Evolutionary conservation across 2,888 invertebrate genomes (phyloP).

Genomic region (Ochropleura plecta): DNA sequence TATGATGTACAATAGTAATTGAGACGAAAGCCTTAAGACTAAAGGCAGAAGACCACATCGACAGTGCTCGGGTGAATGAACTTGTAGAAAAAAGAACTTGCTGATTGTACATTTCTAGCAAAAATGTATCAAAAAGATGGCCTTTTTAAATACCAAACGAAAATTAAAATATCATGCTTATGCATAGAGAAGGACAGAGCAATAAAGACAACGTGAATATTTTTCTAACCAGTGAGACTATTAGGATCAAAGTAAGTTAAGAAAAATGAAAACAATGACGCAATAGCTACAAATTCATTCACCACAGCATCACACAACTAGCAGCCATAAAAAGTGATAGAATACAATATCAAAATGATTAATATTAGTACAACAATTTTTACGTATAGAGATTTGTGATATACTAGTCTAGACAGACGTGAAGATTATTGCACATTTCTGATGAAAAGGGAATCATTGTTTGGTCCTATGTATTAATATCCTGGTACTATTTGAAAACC

Average conservation of each 20-base stretch:
- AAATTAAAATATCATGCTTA: background rate
- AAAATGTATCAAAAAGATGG: constrained; percentile 6
- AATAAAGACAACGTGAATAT: background rate
- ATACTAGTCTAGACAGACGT: constrained; percentile 67
- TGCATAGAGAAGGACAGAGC: background rate
- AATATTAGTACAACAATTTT: constrained; percentile 75
- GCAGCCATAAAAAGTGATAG: constrained; percentile 72
- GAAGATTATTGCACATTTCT: constrained; percentile 65
- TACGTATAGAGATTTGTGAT: constrained; percentile 80
- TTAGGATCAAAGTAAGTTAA: background rate
- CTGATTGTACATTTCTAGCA: constrained; percentile 32
- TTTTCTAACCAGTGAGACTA: constrained; percentile 4
- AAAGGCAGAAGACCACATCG: constrained; percentile 78
- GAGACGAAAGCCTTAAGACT: constrained; percentile 84
- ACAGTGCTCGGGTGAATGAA: constrained; percentile 67
- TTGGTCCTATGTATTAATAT: constrained; percentile 74
- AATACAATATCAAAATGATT: constrained; percentile 74
- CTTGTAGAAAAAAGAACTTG: constrained; percentile 18
- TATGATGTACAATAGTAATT: constrained; percentile 82
- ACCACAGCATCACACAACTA: constrained; percentile 66
- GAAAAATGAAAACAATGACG: background rate
- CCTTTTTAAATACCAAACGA: background rate
- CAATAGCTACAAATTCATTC: constrained; percentile 58
- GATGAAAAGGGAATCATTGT: constrained; percentile 63
- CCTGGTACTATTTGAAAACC: constrained; percentile 60